Evolutionary conservation across 2,888 invertebrate genomes (phyloP).

Genomic region (Scaptodrosophila latifasciaeformis): DNA sequence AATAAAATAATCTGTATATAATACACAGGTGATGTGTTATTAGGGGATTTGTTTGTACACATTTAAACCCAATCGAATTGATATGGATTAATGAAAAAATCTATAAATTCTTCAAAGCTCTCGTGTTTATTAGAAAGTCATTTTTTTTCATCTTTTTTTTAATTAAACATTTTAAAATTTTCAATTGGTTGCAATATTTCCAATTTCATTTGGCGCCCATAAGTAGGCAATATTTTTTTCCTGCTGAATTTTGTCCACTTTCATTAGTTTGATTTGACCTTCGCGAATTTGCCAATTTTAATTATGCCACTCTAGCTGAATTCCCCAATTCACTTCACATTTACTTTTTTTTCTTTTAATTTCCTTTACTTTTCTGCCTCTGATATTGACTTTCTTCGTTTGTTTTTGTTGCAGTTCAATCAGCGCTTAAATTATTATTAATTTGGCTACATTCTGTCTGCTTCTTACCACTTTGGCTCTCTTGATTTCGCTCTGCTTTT

Average conservation of each 20-base stretch:
- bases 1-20: no score
- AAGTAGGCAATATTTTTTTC: no score
- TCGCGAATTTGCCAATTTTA: constrained; percentile 39
- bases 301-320: constrained; percentile 34
- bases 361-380: constrained; percentile 14
- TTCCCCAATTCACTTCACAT: constrained; percentile 6
- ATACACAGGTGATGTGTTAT: no score
- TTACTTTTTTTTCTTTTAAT: constrained; percentile 20
- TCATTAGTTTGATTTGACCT: constrained; percentile 37
- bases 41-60: no score
- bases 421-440: constrained; percentile 62
- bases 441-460: constrained; percentile 43
- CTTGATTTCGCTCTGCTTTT: neutral
- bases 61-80: no score
- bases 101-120: no score
- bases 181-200: no score
- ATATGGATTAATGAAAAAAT: no score
- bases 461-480: constrained; percentile 15
- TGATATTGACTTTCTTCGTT: constrained; percentile 1
- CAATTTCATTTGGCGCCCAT: no score
- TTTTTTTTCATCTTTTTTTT: no score
- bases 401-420: constrained; percentile 25
- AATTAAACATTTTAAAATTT: no score
- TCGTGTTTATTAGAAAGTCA: no score
- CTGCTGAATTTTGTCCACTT: neutral